phyloP scores from a whole-genome alignment of 2,888 invertebrate species.

The Conomelus anceps region DNA sequence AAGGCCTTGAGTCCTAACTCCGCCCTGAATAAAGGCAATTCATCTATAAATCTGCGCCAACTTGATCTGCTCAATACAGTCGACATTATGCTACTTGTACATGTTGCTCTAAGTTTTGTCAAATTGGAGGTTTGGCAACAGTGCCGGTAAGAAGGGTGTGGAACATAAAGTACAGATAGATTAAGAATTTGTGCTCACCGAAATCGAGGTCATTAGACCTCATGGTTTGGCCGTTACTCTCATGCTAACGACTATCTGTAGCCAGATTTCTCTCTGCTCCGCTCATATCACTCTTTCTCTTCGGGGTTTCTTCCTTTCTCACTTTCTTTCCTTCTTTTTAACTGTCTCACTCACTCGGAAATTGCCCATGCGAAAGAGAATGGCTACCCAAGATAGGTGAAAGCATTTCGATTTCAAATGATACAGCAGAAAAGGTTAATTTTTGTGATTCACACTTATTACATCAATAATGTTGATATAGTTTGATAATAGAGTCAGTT shows the following conservation, averaged over 20 bases:
- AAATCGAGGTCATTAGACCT: not conserved
- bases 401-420: not conserved
- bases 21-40: too few relatives aligned
- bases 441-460: not conserved
- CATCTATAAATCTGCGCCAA: too few relatives aligned
- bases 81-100: not conserved
- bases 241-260: not conserved
- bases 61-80: not conserved
- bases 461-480: too few relatives aligned
- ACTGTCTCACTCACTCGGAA: not conserved
- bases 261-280: not conserved
- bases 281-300: not conserved
- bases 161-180: not conserved
- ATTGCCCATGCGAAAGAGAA: not conserved
- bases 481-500: too few relatives aligned
- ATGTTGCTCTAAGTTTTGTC: not conserved
- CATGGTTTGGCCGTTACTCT: not conserved
- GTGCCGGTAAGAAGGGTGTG: not conserved
- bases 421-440: not conserved
- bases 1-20: too few relatives aligned
- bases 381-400: not conserved
- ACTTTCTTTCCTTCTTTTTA: not conserved
- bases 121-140: not conserved
- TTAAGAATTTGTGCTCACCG: not conserved
- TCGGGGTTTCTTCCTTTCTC: not conserved